Base-by-base conservation (phyloP, 2,888 invertebrate genomes). In the Lochmaea capreae region DNA sequence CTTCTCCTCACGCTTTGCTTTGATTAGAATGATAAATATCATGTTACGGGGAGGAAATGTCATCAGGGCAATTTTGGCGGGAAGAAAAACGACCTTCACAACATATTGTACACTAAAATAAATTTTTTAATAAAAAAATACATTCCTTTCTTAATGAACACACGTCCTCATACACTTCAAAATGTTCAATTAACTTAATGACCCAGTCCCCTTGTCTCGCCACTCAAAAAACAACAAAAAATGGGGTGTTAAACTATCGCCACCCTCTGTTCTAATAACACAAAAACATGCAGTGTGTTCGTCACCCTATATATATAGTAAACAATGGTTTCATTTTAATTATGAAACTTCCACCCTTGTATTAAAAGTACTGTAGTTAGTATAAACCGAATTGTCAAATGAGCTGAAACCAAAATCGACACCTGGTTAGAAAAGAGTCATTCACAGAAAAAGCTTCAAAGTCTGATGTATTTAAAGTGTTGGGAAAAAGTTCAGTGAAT, bases 21-120 rank as follows among this genome's bases (percentile, higher is more conserved):
- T 71, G 74, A 71, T 76, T 74, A 66, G 71, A 62, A 67, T 72
- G 73, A 75, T 73, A 71, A 77, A 76, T 76, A 72, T 75, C 67
- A 62, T 49, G 72, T 71, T 66, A 39, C 71, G 59, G 65, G 58
- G 69, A 63, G 49, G 57, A 73, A 74, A 72, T 67, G 74, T 74
- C 74, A 67, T 62, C 71, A 3, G 54, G 14, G 43, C 67, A 67
- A 72, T 71, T 74, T 68, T 39, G 4, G 18, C 58, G 14, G 46
- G 22, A 67, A 71, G 72, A 66, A 71, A 70, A 65, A 62, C 59
- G 39, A 43, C 65, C 33, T 58, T 72, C 1, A 11, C 3, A 3
- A n/a, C 16, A 14, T 12, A n/a, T 18, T 16, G 1, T 16, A 33
- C 39, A 22, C 22, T 11, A n/a, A 39, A 62, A 62, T 62, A 62